Base-by-base conservation (phyloP, 2,113 vertebrate genomes). In the Myanophis thanlyinensis region DNA sequence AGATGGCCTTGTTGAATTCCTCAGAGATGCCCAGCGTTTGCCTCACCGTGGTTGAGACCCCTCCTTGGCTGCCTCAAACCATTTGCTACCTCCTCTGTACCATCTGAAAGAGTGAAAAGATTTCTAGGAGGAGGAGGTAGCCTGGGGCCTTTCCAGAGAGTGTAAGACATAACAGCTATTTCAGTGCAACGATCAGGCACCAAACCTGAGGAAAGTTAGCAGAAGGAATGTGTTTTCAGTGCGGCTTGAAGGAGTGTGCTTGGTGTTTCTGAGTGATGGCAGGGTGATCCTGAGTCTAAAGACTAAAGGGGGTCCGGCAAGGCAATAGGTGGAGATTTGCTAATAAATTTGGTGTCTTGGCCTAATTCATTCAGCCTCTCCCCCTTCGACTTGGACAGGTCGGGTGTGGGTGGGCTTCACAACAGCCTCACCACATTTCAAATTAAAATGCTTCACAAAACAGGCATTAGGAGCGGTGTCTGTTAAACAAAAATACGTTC, bases 221-320 rank as follows among this genome's bases (percentile, higher is more conserved):
- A 67, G 62, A 54, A 92, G 67, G 91, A 89, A 92, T 48, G 91
- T 84, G 87, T 89, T 89, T 89, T 89, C 91, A 89, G 91, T 92
- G 91, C 91, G n/a, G 49, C 88, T 92, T 84, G 62, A 9, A 23
- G 62, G 91, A 27, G 54, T 25, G 49, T 80, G 91, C 22, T 20
- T 54, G 49, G 52, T 56, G 52, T 56, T 86, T 44, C 85, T 46
- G 25, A 30, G 59, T 80, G 85, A 51, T 7, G 5, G 46, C 8
- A 44, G 49, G 62, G 62, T 35, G 40, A 89, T 92, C 87, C 87
- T 89, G 35, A 84, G 91, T 89, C 51, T 89, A 44, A 20, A 40
- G 91, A 30, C 62, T 48, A 46, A 35, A 51, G 25, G 27, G 27
- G 18, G 25, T 35, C 35, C 44, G 67, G 51, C 44, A 53, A 92